phyloP scores from a whole-genome alignment of 2,113 vertebrate genomes.

The Nothoprocta pentlandii region DNA sequence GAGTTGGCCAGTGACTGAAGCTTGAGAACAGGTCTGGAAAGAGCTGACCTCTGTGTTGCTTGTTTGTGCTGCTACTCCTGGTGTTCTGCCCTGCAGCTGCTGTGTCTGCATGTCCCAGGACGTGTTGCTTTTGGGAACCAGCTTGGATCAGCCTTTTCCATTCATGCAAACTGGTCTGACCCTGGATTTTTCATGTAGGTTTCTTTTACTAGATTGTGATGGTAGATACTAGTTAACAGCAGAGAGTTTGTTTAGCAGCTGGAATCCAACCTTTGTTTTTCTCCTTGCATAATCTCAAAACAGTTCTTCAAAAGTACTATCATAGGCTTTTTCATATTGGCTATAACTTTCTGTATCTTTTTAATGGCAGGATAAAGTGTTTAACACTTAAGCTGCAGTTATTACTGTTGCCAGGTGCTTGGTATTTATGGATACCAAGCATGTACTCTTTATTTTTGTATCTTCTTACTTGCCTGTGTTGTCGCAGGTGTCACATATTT shows the following conservation, averaged over 20 bases:
- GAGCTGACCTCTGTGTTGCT: accelerated
- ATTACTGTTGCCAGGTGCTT: accelerated
- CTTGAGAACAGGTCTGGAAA: not conserved
- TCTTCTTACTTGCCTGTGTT: not conserved
- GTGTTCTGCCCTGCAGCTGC: not conserved
- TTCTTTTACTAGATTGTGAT: not conserved
- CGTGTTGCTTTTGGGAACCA: not conserved
- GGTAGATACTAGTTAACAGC: not conserved
- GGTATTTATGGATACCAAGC: not conserved
- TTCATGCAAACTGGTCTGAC: accelerated
- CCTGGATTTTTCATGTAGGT: not conserved
- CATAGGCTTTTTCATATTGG: accelerated
- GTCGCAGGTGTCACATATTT: not conserved
- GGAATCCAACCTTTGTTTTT: not conserved
- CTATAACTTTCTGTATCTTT: not conserved
- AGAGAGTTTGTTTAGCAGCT: not conserved
- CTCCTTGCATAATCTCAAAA: not conserved
- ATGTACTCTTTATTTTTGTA: not conserved
- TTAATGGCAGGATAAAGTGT: not conserved
- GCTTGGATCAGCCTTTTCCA: accelerated
- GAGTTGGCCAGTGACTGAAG: not conserved
- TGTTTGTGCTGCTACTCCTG: not conserved
- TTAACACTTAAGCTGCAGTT: not conserved
- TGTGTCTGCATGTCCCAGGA: not conserved
- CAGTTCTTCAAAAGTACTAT: not conserved